Percentiles rank a stretch among this genome's conserved stretches.
phyloP scores from a whole-genome alignment of 1,140 invertebrate species.

The fruit fly (Drosophila melanogaster) region DNA sequence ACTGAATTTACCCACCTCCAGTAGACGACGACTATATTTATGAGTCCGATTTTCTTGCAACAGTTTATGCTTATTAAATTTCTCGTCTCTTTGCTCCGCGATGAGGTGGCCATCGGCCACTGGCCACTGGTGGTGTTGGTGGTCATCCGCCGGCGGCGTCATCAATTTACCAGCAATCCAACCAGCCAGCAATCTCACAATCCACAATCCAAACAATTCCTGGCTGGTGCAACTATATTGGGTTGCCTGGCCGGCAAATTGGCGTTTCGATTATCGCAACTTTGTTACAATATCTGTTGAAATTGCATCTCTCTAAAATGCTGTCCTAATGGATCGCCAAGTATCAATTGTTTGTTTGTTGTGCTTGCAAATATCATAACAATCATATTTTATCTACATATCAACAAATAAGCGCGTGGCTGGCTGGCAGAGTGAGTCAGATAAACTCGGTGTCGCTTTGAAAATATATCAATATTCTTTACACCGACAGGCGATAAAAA shows the following conservation, averaged over 20 bases:
- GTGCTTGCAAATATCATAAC: slow-evolving; percentile 1
- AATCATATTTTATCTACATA: background rate
- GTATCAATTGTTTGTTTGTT: background rate
- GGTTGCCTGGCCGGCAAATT: slow-evolving; percentile 21
- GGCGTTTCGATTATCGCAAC: slow-evolving; percentile 23
- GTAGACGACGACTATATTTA: slow-evolving; percentile 56
- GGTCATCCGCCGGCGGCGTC: background rate
- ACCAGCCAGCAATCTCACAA: too few relatives aligned
- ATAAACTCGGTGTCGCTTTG: background rate
- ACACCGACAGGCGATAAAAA: background rate
- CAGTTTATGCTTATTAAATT: slow-evolving; percentile 70
- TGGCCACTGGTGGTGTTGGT: background rate
- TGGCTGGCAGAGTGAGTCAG: background rate
- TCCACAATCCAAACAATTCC: slow-evolving; percentile 4
- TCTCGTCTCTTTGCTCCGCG: slow-evolving; percentile 15
- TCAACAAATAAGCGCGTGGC: background rate
- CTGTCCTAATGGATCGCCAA: background rate
- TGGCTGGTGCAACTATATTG: slow-evolving; percentile 34
- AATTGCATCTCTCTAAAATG: slow-evolving; percentile 8
- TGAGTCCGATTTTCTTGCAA: slow-evolving; percentile 49
- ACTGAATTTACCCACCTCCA: slow-evolving; percentile 2
- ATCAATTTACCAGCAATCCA: slow-evolving; percentile 9
- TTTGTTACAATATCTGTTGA: slow-evolving; percentile 27
- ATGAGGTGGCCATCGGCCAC: background rate
- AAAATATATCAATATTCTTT: slow-evolving; percentile 2